Evolutionary conservation across 1,140 invertebrate species (phyloP).

Genomic region (Aethina tumida): DNA sequence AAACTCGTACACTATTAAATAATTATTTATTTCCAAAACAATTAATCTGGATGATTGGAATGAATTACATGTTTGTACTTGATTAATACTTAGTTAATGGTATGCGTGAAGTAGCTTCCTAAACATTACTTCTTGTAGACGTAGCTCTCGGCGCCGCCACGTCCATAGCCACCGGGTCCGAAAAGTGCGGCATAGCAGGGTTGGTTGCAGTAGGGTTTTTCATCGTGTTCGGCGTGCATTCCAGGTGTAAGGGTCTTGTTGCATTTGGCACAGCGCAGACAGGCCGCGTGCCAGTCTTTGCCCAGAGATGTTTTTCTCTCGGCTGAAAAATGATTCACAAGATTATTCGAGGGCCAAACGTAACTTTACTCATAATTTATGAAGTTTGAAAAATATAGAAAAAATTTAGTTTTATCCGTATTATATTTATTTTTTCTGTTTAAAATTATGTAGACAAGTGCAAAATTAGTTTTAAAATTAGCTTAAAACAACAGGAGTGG

Average conservation of each 20-base stretch:
- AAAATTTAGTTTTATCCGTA: conserved; percentile 2
- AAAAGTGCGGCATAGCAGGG: conserved; percentile 67
- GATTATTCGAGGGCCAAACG: neutral
- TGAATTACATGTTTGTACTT: too few species aligned
- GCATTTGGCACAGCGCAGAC: conserved; percentile 67
- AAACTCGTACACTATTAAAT: too few species aligned
- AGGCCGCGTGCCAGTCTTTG: conserved; percentile 69
- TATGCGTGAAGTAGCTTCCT: too few species aligned
- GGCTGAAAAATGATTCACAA: conserved; percentile 44
- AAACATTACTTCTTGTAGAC: conserved; percentile 51
- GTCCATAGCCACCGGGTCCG: conserved; percentile 44
- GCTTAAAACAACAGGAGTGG: too few species aligned
- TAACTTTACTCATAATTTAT: neutral
- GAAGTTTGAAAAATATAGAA: neutral
- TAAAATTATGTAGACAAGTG: neutral
- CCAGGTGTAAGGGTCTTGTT: conserved; percentile 67
- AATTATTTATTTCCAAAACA: too few species aligned
- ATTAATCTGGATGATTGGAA: too few species aligned
- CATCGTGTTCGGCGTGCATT: conserved; percentile 61
- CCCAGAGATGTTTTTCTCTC: conserved; percentile 68
- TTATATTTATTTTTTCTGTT: neutral
- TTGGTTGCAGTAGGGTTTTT: conserved; percentile 67
- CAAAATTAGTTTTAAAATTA: neutral
- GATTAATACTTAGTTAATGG: too few species aligned
- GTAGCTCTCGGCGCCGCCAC: conserved; percentile 53